Conservation (phyloP, 2,113 vertebrate species). For the Hydropotes inermis region DNA sequence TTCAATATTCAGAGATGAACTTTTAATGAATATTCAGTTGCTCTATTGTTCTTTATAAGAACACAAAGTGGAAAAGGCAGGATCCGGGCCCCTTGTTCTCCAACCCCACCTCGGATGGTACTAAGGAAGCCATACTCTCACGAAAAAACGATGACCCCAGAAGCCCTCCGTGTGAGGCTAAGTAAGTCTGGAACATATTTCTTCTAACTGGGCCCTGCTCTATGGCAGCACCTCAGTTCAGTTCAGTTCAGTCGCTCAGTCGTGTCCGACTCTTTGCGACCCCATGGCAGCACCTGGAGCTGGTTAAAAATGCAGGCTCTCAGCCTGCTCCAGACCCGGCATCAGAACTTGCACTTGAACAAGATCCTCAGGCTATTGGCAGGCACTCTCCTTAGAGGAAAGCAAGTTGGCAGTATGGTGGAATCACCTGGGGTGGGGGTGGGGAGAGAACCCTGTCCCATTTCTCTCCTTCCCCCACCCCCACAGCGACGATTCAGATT, state of each 20-base stretch:
- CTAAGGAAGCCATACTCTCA: background rate
- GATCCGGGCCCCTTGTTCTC: background rate
- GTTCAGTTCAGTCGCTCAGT: background rate
- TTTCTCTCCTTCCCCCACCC: background rate
- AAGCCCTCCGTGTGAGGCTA: background rate
- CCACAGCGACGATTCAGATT: background rate
- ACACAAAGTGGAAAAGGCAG: background rate
- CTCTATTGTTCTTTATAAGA: slow-evolving; percentile 31
- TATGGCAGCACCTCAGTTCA: background rate
- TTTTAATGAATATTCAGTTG: slow-evolving; percentile 59
- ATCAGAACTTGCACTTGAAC: background rate
- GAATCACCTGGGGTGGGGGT: background rate
- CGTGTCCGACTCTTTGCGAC: background rate
- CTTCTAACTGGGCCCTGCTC: background rate
- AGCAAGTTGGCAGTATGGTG: background rate
- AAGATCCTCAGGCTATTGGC: background rate
- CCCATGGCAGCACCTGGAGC: background rate
- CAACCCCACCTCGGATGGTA: background rate
- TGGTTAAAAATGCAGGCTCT: background rate
- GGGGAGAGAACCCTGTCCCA: background rate
- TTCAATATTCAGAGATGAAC: slow-evolving; percentile 17
- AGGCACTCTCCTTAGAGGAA: background rate
- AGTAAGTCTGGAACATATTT: background rate
- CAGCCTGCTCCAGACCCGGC: background rate
- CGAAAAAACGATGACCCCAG: background rate